Evolutionary conservation across 2,888 invertebrate species (phyloP), one percentile per base, ranked within the genome.

Genomic region (Acholoe squamosa): DNA sequence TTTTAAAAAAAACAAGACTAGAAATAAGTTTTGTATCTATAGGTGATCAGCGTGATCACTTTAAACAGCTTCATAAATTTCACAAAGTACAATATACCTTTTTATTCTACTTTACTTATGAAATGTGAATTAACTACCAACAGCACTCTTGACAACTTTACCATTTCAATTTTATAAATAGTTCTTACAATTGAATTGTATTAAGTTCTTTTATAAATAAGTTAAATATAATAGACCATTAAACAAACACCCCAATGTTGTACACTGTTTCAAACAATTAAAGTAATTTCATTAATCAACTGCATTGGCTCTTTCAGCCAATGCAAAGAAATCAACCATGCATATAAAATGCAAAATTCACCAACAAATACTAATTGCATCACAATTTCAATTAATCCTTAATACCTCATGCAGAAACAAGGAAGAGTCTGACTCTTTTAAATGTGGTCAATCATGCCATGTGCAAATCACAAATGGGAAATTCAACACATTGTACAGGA

Each of bases 211-310:
- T 43, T 76, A 80, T 80, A 80, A 34, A 80, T 80, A 80, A 80
- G 80, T 80, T 80, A 80, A 34, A 80, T 76, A 76, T 5, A n/a
- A 76, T 43, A 71, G 34, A 22, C 80, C 14, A 34, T 80, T 80
- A 19, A 43, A 80, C n/a, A 16, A 33, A 34, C 7, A 33, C 33
- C 33, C 19, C 14, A 80, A 43, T 80, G 33, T 80, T 33, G 16
- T 33, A 80, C 80, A 80, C 80, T 43, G 80, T 43, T 43, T 43
- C 16, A 19, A 43, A 80, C 80, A 80, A 22, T 19, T 34, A 76
- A 76, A 76, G 31, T 31, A 31, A 31, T 28, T 76, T 76, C 31
- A 28, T 76, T 31, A 25, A 61, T 25, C 61, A 25, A 61, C 61
- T 61, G 61, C 25, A 22, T 22, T 19, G 22, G 61, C 22, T 25